A percentile compares a stretch with the other conserved stretches of the same genome.
phyloP scores from a whole-genome alignment of 2,888 invertebrate species.

The Frankliniella intonsa region DNA sequence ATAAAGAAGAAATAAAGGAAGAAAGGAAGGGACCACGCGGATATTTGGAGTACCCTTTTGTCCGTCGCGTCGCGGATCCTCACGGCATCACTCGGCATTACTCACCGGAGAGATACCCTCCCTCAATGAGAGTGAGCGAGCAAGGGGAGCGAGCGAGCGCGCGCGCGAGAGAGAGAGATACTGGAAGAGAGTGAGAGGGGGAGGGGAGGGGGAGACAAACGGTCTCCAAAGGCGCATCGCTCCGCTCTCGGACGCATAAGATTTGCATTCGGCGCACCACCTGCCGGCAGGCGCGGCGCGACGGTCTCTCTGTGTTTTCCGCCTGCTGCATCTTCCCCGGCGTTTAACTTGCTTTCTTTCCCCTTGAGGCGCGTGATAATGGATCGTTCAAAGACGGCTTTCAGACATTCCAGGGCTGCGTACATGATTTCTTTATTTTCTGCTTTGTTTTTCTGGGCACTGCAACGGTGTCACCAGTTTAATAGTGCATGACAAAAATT shows the following conservation, averaged over 20 bases:
- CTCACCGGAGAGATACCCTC: too few species aligned
- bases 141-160: too few species aligned
- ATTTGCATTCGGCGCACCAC: not conserved
- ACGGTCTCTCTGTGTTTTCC: not conserved
- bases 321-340: not conserved
- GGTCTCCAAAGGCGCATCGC: too few species aligned
- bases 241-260: not conserved
- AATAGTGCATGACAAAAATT: too few species aligned
- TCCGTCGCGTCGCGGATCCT: too few species aligned
- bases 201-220: not conserved
- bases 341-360: not conserved
- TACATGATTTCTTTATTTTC: not conserved
- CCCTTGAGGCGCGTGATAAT: not conserved
- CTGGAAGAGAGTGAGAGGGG: slow-evolving; percentile 13
- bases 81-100: too few species aligned
- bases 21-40: too few species aligned
- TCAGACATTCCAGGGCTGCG: not conserved
- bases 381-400: too few species aligned
- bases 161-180: slow-evolving; percentile 17
- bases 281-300: too few species aligned
- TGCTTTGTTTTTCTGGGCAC: not conserved
- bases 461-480: too few species aligned
- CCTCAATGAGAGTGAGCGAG: not conserved
- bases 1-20: too few species aligned
- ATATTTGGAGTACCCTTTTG: too few species aligned